Evolutionary conservation across 2,797 vertebrate genomes (phyloP).

Genomic region (Gallinago nigripennis): DNA sequence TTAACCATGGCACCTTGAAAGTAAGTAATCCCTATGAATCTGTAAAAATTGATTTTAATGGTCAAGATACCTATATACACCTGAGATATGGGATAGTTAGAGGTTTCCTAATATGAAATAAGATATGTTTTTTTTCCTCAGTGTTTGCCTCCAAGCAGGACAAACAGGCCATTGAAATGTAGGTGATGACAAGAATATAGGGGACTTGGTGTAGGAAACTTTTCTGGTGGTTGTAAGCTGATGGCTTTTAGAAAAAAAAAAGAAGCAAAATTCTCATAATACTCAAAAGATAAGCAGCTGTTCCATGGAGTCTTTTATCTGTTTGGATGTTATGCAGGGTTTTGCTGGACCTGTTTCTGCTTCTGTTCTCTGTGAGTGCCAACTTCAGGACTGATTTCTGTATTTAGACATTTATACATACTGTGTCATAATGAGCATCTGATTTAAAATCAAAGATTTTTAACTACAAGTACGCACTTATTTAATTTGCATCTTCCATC

Average conservation of each 20-base stretch:
- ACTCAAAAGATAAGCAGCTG: not conserved
- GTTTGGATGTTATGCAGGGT: not conserved
- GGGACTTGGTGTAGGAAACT: not conserved
- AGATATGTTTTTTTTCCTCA: not conserved
- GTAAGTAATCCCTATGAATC: not conserved
- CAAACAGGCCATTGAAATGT: not conserved
- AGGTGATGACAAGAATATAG: not conserved
- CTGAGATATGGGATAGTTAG: not conserved
- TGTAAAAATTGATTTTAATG: not conserved
- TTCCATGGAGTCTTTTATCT: not conserved
- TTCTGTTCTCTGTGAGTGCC: not conserved
- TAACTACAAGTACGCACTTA: not conserved
- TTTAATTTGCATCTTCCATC: not conserved
- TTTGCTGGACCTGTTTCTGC: not conserved
- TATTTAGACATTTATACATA: not conserved
- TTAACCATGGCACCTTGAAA: fast-evolving
- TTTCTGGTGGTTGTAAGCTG: not conserved
- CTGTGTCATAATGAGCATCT: not conserved
- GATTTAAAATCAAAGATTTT: not conserved
- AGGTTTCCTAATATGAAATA: not conserved
- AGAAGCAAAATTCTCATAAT: not conserved
- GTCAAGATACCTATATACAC: not conserved
- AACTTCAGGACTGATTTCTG: not conserved
- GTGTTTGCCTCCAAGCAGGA: not conserved
- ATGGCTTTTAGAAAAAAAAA: not conserved